Percentiles rank a stretch among this genome's conserved stretches.
These are phyloP conservation scores for Pluvialis apricaria DNA, from an alignment of 2,113 vertebrate species.

Conservation along the genomic window DNA sequence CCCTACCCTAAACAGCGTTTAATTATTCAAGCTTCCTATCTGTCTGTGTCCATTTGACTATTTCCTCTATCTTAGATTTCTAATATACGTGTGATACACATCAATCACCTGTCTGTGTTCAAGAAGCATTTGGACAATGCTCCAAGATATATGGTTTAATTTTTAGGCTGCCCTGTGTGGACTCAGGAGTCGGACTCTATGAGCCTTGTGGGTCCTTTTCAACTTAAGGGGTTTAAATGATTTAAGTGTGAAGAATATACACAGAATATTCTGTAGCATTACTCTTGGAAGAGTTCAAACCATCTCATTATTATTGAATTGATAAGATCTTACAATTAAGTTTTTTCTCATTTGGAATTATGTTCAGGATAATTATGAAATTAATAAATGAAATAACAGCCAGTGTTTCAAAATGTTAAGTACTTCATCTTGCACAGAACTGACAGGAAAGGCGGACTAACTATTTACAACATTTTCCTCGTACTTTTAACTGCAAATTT, in stretches of 20 bases:
- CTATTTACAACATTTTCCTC: background rate
- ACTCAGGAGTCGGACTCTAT: background rate
- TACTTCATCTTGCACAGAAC: background rate
- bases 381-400: background rate
- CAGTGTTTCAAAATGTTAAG: background rate
- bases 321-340: background rate
- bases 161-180: background rate
- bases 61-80: background rate
- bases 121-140: background rate
- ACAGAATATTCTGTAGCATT: background rate
- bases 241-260: background rate
- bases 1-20: background rate
- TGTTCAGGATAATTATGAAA: background rate
- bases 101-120: background rate
- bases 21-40: background rate
- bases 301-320: background rate
- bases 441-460: background rate
- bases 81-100: background rate
- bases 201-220: background rate
- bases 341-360: background rate
- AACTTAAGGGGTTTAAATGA: background rate
- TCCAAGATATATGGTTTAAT: background rate
- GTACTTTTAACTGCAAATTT: background rate
- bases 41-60: background rate
- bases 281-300: background rate